These are phyloP conservation scores for Ophioninae sp. DNA, from an alignment of 2,888 invertebrate species.

Conservation along the genomic window DNA sequence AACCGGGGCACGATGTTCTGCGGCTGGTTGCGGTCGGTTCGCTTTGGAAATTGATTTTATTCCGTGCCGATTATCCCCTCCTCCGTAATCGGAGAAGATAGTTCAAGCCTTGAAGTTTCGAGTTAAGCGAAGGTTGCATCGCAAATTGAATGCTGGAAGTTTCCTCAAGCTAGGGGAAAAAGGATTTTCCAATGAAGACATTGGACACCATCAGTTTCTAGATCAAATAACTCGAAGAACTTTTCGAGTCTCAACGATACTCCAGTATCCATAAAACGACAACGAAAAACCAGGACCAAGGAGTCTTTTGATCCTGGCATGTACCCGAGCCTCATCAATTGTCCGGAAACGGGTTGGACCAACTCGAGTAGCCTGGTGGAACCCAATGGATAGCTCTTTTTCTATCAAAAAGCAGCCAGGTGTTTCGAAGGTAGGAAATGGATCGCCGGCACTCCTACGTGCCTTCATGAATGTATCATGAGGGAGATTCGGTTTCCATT, in stretches of 20 bases:
- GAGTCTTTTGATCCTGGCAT: slow-evolving; percentile 20
- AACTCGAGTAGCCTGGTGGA: slow-evolving; percentile 30
- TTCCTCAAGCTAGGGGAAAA: not conserved
- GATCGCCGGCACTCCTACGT: slow-evolving; percentile 6
- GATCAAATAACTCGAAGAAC: not conserved
- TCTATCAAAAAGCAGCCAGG: slow-evolving; percentile 35
- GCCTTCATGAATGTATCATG: slow-evolving; percentile 44
- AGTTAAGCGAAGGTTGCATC: not conserved
- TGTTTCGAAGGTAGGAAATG: slow-evolving; percentile 50
- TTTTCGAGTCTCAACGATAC: not conserved
- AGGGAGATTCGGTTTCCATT: slow-evolving; percentile 31
- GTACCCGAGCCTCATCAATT: slow-evolving; percentile 20
- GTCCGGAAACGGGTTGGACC: slow-evolving; percentile 49
- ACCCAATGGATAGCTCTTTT: slow-evolving; percentile 51
- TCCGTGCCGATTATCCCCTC: slow-evolving; percentile 52
- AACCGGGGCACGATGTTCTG: slow-evolving; percentile 48
- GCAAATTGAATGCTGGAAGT: slow-evolving; percentile 1
- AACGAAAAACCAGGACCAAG: not conserved
- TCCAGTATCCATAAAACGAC: not conserved
- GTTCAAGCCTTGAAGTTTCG: not conserved
- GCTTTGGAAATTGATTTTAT: slow-evolving; percentile 58
- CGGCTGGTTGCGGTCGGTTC: slow-evolving; percentile 45
- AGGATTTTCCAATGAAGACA: not conserved
- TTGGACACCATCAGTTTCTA: not conserved
- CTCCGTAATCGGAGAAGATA: not conserved